Evolutionary conservation across 2,113 vertebrate species (phyloP).

Genomic region (Galemys pyrenaicus): DNA sequence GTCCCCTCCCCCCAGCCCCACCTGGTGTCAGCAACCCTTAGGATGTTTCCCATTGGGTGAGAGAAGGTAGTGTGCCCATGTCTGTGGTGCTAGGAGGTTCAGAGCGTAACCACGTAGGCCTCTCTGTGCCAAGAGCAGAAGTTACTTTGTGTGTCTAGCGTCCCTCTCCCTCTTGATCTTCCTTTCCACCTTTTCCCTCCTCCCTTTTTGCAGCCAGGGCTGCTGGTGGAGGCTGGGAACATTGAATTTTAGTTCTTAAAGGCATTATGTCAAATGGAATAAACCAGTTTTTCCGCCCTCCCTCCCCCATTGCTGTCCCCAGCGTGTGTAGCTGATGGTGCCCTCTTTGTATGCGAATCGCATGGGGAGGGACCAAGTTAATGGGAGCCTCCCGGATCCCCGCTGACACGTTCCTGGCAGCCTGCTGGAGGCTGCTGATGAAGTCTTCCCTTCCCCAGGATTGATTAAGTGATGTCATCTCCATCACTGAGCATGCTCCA

Average conservation of each 20-base stretch:
- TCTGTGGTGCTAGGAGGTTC: background rate
- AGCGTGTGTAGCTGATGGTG: constrained; percentile 18
- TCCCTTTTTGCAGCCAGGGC: background rate
- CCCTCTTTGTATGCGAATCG: constrained; percentile 73
- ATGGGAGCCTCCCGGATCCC: constrained; percentile 48
- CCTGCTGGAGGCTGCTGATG: constrained; percentile 71
- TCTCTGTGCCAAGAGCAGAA: constrained; percentile 14
- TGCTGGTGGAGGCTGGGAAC: constrained; percentile 36
- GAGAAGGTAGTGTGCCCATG: background rate
- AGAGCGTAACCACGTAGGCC: background rate
- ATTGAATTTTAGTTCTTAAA: constrained; percentile 44
- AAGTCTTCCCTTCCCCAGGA: constrained; percentile 76
- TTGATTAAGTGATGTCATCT: constrained; percentile 86
- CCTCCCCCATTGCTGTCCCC: background rate
- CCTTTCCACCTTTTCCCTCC: background rate
- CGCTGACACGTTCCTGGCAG: constrained; percentile 72
- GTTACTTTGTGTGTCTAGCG: constrained; percentile 62
- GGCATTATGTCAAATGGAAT: constrained; percentile 32
- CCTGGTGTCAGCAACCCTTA: background rate
- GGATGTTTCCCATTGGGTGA: background rate
- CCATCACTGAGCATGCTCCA: constrained; percentile 85
- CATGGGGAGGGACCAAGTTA: constrained; percentile 57
- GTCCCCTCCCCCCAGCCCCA: too few relatives aligned
- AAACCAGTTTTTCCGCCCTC: background rate
- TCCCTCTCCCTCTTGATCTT: background rate